Base-by-base conservation (phyloP, 2,888 invertebrate species). In the Pseudoips prasinana region DNA sequence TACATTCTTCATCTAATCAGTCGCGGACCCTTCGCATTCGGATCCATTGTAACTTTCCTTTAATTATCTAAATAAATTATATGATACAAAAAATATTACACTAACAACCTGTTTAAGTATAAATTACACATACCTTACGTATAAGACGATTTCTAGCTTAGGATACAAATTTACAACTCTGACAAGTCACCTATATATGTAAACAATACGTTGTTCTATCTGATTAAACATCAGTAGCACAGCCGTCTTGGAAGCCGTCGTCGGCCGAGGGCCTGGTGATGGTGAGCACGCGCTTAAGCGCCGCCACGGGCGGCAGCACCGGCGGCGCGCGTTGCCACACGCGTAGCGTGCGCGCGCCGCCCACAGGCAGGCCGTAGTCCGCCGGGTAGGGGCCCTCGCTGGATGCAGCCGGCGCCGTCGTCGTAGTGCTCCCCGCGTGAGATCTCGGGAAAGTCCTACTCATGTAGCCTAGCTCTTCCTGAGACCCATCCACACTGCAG, bases 211-310 rank as follows among this genome's bases (percentile, higher is more conserved):
- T 33, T 40, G 19, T 19, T 34, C 41, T 45, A 42, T 40, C 39
- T 25, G 57, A 59, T 45, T 94, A 96, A 78, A 96, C 96, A 83
- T 96, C 96, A 55, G 96, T 96, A 56, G 96, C 96, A 82, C 96
- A 95, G 65, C 96, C 96, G 86, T 96, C 96, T 79, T 96, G 96
- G 77, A 96, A 96, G 45, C 96, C 95, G 80, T 97, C 96, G 69
- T 97, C 97, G 23, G 95, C 94, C 10, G 96, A 94, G 75, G 95
- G 96, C 69, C 96, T 92, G 63, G 93, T 94, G 78, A 93, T 94
- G 58, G 93, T 94, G 48, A 96, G 91, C 40, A 94, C 96, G 48
- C 96, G 92, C 79, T 96, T 96, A 51, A 95, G 90, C 48, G 95
- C 95, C 39, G 95, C 94, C 24, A 96, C 95, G 10, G 95, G 96